Conservation (phyloP, 2,797 vertebrate species). For the Sphenopsis melanotis region DNA sequence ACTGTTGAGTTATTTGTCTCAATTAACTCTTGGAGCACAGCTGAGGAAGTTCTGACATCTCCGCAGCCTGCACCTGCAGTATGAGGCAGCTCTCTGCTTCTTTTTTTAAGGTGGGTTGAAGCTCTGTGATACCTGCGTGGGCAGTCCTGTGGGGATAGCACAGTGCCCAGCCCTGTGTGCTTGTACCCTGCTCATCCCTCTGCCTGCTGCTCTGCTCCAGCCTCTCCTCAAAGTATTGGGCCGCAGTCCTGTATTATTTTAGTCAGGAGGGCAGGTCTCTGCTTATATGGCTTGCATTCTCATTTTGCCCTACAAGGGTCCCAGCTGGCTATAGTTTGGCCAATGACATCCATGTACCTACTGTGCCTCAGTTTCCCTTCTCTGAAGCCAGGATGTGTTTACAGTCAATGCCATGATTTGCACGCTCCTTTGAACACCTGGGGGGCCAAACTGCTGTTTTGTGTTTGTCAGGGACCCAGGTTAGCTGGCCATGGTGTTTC, state of each 20-base stretch:
- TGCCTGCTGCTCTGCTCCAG: neutral
- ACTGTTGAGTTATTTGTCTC: slow-evolving; percentile 67
- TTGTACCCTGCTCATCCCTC: neutral
- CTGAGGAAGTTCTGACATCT: slow-evolving; percentile 45
- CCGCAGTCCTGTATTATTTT: neutral
- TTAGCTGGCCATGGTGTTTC: neutral
- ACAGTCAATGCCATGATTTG: neutral
- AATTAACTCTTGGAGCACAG: slow-evolving; percentile 63
- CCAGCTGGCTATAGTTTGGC: neutral
- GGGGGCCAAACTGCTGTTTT: neutral
- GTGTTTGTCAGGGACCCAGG: neutral
- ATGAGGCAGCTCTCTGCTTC: neutral
- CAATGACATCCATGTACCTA: neutral
- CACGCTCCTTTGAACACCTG: neutral
- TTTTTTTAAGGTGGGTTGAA: fast-evolving
- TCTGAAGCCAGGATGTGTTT: neutral
- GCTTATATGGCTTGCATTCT: neutral
- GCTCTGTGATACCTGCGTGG: fast-evolving
- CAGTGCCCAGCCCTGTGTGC: fast-evolving
- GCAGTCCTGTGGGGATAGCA: neutral
- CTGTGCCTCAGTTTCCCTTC: neutral
- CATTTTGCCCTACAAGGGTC: neutral
- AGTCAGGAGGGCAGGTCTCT: neutral
- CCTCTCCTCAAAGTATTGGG: neutral
- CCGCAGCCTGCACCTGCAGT: neutral